Evolutionary conservation across 2,888 invertebrate species (phyloP).

Genomic region (Gordius sp.): DNA sequence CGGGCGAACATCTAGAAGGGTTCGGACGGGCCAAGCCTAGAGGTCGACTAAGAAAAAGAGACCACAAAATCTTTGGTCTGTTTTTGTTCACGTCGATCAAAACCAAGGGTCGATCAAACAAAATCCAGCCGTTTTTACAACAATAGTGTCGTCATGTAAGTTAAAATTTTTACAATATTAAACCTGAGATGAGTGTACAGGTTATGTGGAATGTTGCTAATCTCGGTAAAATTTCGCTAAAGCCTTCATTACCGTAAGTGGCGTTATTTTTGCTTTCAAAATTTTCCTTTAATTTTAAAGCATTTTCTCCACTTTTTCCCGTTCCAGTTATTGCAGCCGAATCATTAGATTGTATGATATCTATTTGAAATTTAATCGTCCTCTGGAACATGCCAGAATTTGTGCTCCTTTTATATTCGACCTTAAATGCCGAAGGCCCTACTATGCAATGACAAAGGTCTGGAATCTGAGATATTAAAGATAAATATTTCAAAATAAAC

Average conservation of each 20-base stretch:
- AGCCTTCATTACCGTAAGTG: not conserved
- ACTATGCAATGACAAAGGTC: slow-evolving; percentile 57
- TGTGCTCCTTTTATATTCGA: slow-evolving; percentile 67
- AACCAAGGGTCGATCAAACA: no score
- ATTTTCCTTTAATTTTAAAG: no score
- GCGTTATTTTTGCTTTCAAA: not conserved
- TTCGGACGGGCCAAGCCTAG: no score
- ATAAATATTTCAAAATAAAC: not conserved
- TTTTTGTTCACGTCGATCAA: no score
- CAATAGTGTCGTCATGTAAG: no score
- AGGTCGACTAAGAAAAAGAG: no score
- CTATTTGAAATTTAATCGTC: slow-evolving; percentile 64
- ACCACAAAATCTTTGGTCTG: no score
- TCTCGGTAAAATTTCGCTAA: not conserved
- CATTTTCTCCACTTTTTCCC: no score
- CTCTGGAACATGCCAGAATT: slow-evolving; percentile 66
- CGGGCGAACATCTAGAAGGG: no score
- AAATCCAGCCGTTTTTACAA: no score
- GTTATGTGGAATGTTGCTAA: not conserved
- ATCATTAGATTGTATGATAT: slow-evolving; percentile 24
- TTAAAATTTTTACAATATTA: no score
- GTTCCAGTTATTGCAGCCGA: not conserved
- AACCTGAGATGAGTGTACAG: not conserved
- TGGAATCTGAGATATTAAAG: slow-evolving; percentile 25
- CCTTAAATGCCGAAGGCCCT: slow-evolving; percentile 84